Percentiles rank a stretch among this genome's conserved stretches.
Evolutionary conservation across 2,888 invertebrate genomes (phyloP).

Genomic region (Crematogaster levior): DNA sequence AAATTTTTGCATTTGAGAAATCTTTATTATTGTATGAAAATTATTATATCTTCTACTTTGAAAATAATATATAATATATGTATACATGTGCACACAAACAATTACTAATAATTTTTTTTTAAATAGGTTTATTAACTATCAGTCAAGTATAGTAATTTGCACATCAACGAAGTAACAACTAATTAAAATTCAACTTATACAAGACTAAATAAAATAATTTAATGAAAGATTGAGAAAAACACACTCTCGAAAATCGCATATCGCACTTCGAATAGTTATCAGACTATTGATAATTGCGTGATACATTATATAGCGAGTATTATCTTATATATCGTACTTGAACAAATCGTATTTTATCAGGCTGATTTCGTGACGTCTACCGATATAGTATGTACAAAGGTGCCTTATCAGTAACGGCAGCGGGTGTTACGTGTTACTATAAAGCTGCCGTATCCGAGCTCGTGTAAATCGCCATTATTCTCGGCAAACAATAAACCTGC

Average conservation of each 20-base stretch:
- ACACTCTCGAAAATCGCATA: background rate
- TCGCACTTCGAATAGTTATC: slow-evolving; percentile 18
- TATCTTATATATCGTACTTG: slow-evolving; percentile 47
- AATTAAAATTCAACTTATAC: background rate
- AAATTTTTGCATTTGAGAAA: background rate
- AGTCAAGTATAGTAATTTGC: background rate
- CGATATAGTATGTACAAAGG: slow-evolving; percentile 68
- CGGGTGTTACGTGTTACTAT: slow-evolving; percentile 70
- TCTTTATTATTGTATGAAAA: background rate
- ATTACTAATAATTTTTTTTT: background rate
- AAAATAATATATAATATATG: background rate
- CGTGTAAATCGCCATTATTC: slow-evolving; percentile 59
- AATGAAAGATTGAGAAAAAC: background rate
- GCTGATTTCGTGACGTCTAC: slow-evolving; percentile 61
- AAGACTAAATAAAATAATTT: background rate
- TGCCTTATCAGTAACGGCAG: slow-evolving; percentile 64
- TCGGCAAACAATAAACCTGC: slow-evolving; percentile 50
- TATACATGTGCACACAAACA: background rate
- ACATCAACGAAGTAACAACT: background rate
- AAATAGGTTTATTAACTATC: background rate
- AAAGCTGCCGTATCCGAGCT: slow-evolving; percentile 52
- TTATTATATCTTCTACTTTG: background rate
- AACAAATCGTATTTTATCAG: slow-evolving; percentile 62
- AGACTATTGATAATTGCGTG: slow-evolving; percentile 27
- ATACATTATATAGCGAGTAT: slow-evolving; percentile 21